Evolutionary conservation across 1,140 invertebrate genomes (phyloP), one percentile per base, ranked within the genome.

Genomic region (Anastrepha ludens): DNA sequence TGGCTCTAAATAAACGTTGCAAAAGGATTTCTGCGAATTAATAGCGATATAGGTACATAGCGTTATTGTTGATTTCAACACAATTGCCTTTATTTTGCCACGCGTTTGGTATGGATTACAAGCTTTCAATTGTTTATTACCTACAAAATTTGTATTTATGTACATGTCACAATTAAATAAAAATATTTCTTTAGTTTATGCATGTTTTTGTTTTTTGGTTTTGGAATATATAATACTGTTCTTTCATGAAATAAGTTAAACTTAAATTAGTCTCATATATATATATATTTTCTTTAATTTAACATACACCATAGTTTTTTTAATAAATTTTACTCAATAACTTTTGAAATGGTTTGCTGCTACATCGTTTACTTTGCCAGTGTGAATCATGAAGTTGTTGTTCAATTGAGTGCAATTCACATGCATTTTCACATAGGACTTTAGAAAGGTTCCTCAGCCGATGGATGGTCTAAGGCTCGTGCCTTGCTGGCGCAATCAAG

Each of bases 361-460:
- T 13, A 62, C 60, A 62, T 62, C 60, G 0, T 62, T 17, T 62
- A 13, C 15, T 17, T 62, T 1, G 15, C 6, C 15, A 62, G 9
- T 15, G 9, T 17, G 60, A 62, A 55, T 8, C 60, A 17, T 62
- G 15, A 62, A 17, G 9, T 62, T 62, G 15, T 29, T 17, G n/a
- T 55, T 55, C 11, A 62, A 62, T 62, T 17, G 60, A 15, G n/a
- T 62, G 9, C 15, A 3, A 15, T 20, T 55, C 15, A 17, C 44
- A 41, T 67, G 13, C 1, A 0, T 29, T 29, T 29, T 29, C 0
- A 29, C 29, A 29, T 29, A 29, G 29, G 29, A 50, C 13, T 85
- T 87, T 88, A 88, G 64, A 88, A 88, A 1, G 88, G 86, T 39
- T 88, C 88, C n/a, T 88, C 88, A 50, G 85, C 86, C 17, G 78